Evolutionary conservation across 2,797 vertebrate species (phyloP).

Genomic region (Galagoides demidoff): DNA sequence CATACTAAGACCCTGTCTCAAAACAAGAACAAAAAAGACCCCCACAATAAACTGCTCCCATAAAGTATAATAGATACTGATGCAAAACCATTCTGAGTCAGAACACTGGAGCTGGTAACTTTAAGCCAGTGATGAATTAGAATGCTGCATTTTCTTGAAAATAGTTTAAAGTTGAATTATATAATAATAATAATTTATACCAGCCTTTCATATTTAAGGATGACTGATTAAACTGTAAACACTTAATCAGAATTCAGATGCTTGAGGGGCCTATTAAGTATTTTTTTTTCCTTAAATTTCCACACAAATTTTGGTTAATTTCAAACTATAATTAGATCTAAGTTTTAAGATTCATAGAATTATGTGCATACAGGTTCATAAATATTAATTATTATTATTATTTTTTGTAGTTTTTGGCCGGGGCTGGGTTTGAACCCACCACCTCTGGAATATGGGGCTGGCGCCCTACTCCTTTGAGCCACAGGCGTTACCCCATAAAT

Average conservation of each 20-base stretch:
- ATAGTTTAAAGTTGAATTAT: background rate
- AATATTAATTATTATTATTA: background rate
- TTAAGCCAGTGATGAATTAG: background rate
- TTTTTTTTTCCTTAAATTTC: background rate
- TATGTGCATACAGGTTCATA: background rate
- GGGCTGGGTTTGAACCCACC: too few relatives aligned
- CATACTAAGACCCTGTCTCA: too few relatives aligned
- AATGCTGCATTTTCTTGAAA: background rate
- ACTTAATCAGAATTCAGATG: background rate
- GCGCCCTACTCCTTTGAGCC: too few relatives aligned
- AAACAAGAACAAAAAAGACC: too few relatives aligned
- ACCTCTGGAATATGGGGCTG: too few relatives aligned
- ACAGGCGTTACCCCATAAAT: background rate
- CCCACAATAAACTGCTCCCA: background rate
- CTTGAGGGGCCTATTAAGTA: background rate
- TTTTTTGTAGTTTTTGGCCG: too few relatives aligned
- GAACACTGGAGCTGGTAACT: background rate
- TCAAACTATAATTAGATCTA: background rate
- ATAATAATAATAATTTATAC: background rate
- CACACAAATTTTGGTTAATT: background rate
- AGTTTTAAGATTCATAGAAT: constrained; percentile 28
- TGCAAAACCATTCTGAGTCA: background rate
- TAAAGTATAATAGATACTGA: background rate
- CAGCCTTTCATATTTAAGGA: background rate
- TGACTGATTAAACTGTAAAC: background rate